Evolutionary conservation across 35 echinoderm and acorn worm species (phyloP).

Genomic region (Anneissia japonica): DNA sequence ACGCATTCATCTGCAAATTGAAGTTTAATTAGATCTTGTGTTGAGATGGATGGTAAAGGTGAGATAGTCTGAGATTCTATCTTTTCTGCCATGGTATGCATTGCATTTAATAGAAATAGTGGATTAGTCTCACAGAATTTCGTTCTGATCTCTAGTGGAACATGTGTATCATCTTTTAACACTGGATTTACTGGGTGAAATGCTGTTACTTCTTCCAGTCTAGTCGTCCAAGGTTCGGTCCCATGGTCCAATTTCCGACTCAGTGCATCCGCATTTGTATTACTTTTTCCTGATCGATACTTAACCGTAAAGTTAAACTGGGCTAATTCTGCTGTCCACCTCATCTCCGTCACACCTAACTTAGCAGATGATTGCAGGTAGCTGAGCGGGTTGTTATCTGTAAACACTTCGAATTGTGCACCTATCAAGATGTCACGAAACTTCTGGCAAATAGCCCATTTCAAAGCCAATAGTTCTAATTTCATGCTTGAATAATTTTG

Average conservation of each 20-base stretch:
- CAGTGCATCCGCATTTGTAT: constrained; percentile 59
- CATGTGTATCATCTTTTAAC: too few species aligned
- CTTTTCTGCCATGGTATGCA: too few species aligned
- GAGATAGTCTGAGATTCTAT: too few species aligned
- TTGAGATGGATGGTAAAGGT: too few species aligned
- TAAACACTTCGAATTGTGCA: constrained; percentile 56
- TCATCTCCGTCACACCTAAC: constrained; percentile 53
- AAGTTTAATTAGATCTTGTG: too few species aligned
- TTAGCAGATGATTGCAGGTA: constrained; percentile 54
- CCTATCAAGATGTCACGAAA: constrained; percentile 65
- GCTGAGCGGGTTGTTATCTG: constrained; percentile 68
- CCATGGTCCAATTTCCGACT: constrained; percentile 38
- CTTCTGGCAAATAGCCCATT: constrained; percentile 56
- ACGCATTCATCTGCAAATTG: too few species aligned
- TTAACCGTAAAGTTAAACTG: constrained; percentile 57
- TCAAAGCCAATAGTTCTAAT: constrained; percentile 45
- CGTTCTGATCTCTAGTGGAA: too few species aligned
- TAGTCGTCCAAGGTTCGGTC: background rate
- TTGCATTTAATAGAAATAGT: too few species aligned
- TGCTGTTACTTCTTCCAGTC: background rate
- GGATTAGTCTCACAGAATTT: too few species aligned
- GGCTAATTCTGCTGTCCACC: constrained; percentile 63
- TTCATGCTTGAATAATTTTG: constrained; percentile 60
- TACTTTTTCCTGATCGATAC: constrained; percentile 35
- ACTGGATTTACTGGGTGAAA: too few species aligned